A percentile compares a stretch with the other conserved stretches of the same genome.
Conservation (phyloP, 1,140 invertebrate species). For the Atta cephalotes region DNA sequence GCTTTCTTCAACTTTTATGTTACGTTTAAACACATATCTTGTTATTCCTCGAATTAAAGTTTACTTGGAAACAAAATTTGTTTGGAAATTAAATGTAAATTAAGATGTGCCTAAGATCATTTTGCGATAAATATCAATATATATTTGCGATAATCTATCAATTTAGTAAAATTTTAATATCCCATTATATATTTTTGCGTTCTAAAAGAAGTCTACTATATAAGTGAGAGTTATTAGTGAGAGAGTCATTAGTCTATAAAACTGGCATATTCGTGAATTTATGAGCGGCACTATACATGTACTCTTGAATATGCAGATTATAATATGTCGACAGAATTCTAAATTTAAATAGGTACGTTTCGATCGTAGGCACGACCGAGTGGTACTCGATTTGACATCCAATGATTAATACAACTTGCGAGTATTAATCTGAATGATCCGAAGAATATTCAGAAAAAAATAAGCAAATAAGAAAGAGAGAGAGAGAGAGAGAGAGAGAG, state of each 20-base stretch:
- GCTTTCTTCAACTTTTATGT: background rate
- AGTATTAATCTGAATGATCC: background rate
- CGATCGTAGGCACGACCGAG: slow-evolving; percentile 32
- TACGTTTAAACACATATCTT: background rate
- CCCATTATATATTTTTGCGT: background rate
- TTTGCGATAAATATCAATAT: background rate
- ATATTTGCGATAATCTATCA: no score
- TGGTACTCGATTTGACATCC: slow-evolving; percentile 41
- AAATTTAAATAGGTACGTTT: slow-evolving; percentile 11
- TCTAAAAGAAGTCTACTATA: background rate
- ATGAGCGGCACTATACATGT: background rate
- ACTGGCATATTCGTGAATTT: background rate
- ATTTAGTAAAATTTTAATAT: background rate
- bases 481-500: background rate
- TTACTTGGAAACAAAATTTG: background rate
- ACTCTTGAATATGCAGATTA: background rate
- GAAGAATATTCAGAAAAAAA: background rate
- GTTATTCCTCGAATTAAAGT: background rate
- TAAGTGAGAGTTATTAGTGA: slow-evolving; percentile 22
- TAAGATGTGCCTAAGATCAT: background rate
- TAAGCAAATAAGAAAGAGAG: no score
- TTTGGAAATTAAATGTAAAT: background rate
- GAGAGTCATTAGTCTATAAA: slow-evolving; percentile 16
- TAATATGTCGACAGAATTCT: slow-evolving; percentile 33
- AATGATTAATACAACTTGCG: slow-evolving; percentile 44